phyloP scores from a whole-genome alignment of 2,797 vertebrate genomes.

The Potorous gilbertii region DNA sequence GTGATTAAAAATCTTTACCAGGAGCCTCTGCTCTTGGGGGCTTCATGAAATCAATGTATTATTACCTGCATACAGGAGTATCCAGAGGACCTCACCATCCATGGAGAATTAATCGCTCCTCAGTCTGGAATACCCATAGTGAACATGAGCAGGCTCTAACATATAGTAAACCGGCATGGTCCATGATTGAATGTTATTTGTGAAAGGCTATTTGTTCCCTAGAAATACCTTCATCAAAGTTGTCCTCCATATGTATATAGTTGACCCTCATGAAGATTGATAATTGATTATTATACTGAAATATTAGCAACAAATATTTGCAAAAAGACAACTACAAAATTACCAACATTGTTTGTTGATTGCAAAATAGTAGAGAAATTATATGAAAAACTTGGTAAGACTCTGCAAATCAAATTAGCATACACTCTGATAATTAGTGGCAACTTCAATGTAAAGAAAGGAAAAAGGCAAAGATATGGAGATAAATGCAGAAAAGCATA shows the following conservation, averaged over 20 bases:
- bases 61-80: background rate
- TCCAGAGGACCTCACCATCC: background rate
- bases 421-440: background rate
- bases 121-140: too few species aligned
- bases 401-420: background rate
- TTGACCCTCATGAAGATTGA: background rate
- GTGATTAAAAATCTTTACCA: background rate
- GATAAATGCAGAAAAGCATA: rapidly evolving
- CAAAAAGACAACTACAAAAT: background rate
- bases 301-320: background rate
- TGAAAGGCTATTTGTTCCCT: background rate
- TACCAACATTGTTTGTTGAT: background rate
- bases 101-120: background rate
- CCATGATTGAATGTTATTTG: background rate
- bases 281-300: background rate
- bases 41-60: background rate
- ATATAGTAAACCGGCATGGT: too few species aligned
- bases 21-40: background rate
- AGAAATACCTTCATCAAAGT: background rate
- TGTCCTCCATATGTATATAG: background rate
- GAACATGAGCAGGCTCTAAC: too few species aligned
- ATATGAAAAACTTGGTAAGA: background rate
- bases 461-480: background rate
- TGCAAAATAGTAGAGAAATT: background rate
- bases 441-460: background rate